phyloP scores from a whole-genome alignment of 2,888 invertebrate species.

The Temnothorax unifasciatus region DNA sequence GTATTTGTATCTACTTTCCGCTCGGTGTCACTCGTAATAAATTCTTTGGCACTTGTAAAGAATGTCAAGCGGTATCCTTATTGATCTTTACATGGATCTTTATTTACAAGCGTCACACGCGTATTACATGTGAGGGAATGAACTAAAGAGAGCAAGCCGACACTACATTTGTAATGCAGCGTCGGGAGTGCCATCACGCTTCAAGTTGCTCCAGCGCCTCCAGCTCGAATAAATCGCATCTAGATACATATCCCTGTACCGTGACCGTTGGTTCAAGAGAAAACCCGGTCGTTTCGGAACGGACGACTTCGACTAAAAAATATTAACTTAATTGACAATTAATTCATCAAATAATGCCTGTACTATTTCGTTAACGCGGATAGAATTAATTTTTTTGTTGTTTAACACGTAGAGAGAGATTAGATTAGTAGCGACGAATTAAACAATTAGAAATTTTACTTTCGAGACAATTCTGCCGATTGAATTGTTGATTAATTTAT shows the following conservation, averaged over 20 bases:
- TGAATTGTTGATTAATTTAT: no score
- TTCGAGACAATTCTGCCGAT: no score
- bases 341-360: background rate
- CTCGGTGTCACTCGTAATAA: background rate
- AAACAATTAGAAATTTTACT: background rate
- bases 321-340: background rate
- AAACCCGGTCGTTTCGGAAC: background rate
- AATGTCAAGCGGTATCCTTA: background rate
- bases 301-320: background rate
- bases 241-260: background rate
- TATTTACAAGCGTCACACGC: background rate
- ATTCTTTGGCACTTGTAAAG: background rate
- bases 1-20: background rate
- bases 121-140: background rate
- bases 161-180: background rate
- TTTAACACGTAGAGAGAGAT: background rate
- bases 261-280: background rate
- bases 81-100: no score
- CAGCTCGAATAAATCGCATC: background rate
- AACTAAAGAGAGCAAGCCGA: conserved; percentile 1
- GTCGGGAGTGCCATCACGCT: background rate
- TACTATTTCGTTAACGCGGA: background rate
- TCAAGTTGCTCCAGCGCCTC: background rate
- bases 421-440: background rate
- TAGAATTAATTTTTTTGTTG: background rate